These are phyloP conservation scores for Pteropus alecto DNA, from an alignment of 2,113 vertebrate genomes.

Conservation along the genomic window DNA sequence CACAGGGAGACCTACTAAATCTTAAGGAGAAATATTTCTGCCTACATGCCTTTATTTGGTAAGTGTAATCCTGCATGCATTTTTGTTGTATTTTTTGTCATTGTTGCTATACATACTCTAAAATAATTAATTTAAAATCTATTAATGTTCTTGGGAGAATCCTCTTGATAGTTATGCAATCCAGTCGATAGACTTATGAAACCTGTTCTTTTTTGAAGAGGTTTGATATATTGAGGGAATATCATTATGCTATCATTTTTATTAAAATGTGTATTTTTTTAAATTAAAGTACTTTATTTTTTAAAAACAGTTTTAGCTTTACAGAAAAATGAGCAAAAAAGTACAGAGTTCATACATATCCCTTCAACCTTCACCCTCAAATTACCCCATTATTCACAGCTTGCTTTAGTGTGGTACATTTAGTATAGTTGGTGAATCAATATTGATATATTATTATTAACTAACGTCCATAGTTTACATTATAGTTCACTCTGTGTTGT, in stretches of 20 bases:
- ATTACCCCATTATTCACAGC: no score
- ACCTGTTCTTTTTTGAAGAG: neutral
- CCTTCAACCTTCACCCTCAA: no score
- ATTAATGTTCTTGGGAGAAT: neutral
- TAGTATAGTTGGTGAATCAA: no score
- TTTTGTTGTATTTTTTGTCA: slow-evolving; percentile 4
- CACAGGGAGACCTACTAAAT: neutral
- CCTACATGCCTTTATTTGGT: slow-evolving; percentile 16
- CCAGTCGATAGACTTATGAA: neutral
- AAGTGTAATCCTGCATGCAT: slow-evolving; percentile 28
- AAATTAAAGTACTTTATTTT: no score
- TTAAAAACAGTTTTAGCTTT: no score
- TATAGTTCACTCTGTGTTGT: no score
- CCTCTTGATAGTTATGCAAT: neutral
- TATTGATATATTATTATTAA: no score
- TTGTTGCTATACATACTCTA: slow-evolving; percentile 3
- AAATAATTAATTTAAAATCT: slow-evolving; percentile 22
- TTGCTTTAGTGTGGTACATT: no score
- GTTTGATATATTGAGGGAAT: neutral
- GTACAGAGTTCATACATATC: no score
- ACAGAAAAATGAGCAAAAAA: no score
- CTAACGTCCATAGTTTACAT: no score
- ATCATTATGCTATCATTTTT: slow-evolving; percentile 41
- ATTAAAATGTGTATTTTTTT: neutral
- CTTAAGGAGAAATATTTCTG: slow-evolving; percentile 32